Evolutionary conservation across 1,140 invertebrate species (phyloP).

Genomic region (Papilio xuthus): DNA sequence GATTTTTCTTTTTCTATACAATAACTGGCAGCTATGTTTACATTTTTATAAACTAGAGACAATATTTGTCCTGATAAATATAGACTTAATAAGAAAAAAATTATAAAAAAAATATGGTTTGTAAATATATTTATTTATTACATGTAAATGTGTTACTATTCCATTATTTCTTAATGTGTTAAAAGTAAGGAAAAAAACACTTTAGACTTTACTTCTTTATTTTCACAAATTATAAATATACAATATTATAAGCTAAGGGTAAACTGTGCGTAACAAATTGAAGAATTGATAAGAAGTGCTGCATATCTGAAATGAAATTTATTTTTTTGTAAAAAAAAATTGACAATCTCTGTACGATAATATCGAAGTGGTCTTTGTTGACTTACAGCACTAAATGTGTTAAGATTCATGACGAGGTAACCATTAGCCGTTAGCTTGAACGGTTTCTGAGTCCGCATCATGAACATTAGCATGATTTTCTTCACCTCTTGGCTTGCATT

Average conservation of each 20-base stretch:
- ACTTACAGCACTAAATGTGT: conserved; percentile 71
- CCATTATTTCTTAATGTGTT: background rate
- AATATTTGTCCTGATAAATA: no score
- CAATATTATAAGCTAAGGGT: conserved; percentile 35
- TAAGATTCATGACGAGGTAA: conserved; percentile 70
- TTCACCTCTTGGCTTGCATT: conserved; percentile 60
- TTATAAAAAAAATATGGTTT: background rate
- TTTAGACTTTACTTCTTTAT: background rate
- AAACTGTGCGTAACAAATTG: conserved; percentile 66
- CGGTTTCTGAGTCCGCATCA: conserved; percentile 70
- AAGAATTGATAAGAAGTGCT: conserved; percentile 71
- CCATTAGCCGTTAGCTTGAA: conserved; percentile 67
- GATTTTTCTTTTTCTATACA: no score
- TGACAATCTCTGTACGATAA: conserved; percentile 12
- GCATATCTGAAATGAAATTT: conserved; percentile 67
- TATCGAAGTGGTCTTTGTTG: no score
- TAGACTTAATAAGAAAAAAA: background rate
- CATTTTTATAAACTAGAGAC: no score
- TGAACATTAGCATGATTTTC: conserved; percentile 63
- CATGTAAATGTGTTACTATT: background rate
- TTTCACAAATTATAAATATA: background rate
- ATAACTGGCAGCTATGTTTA: no score
- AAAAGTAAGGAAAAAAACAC: background rate
- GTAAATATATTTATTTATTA: background rate
- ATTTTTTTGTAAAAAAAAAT: no score